Evolutionary conservation across 1,140 invertebrate species (phyloP), one percentile per base, ranked within the genome.

Genomic region (Megathymus violae): DNA sequence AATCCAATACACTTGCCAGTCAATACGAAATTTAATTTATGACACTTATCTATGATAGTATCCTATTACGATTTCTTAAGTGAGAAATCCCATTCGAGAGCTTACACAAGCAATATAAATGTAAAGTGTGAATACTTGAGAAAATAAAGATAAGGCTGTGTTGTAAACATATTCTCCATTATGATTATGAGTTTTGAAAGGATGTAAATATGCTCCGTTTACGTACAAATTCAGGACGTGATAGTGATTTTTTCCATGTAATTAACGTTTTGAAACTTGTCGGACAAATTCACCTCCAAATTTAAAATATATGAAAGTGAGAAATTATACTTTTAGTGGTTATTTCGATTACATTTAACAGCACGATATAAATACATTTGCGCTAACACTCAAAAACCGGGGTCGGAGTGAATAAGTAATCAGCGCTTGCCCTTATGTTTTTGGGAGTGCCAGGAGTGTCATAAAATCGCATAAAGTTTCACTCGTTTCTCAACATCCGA

Each of bases 401-500:
- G 10, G 27, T 46, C 47, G 15, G 47, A 51, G 15, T 34, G 40
- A 43, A 43, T 34, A 51, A 51, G 15, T 51, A 51, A 16, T 51
- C 34, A 27, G 27, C 47, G 31, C 6, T n/a, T 51, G 47, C 47
- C 47, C 47, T 51, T 51, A 36, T 51, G 47, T 51, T 51, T 36
- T 36, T 34, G 47, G 47, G 47, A 51, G 47, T 51, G 47, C 34
- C 48, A 14, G 47, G 47, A 51, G 47, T 51, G 47, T 51, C 48
- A 14, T 27, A 51, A 19, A 50, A 51, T 19, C 31, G 31, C 15
- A 10, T 31, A 38, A 3, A 15, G 34, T 51, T 51, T 51, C 48
- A 17, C 48, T 51, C n/a, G 34, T 43, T 38, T 36, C 15, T 19
- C 16, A 19, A 51, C 34, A 4, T 10, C 14, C 47, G 19, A 2